These are phyloP conservation scores for Micoletzkya japonica DNA, from an alignment of 2,888 invertebrate genomes.

Conservation along the genomic window DNA sequence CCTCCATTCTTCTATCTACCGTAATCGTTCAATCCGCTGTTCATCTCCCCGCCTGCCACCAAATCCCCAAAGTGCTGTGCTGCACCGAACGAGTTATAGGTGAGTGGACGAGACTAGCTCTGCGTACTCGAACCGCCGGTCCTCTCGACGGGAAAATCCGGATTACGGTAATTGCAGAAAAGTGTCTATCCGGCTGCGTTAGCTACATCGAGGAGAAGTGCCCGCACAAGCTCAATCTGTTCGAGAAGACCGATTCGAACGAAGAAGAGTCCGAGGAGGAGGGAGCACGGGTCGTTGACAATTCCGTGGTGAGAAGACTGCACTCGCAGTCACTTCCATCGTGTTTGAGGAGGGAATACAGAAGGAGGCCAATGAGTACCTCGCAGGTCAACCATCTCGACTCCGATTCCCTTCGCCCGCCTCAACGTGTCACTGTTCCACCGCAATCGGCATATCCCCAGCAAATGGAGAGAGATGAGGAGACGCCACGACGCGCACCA, in stretches of 20 bases:
- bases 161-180: constrained; percentile 39
- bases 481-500: constrained; percentile 28
- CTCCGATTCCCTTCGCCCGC: background rate
- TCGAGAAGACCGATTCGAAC: constrained; percentile 42
- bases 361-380: background rate
- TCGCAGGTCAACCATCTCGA: constrained; percentile 1
- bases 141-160: too few relatives aligned
- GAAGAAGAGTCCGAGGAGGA: constrained; percentile 39
- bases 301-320: background rate
- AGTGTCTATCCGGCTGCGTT: constrained; percentile 60
- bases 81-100: constrained; percentile 60
- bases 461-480: constrained; percentile 21
- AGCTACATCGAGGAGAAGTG: constrained; percentile 57
- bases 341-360: background rate
- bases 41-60: constrained; percentile 53
- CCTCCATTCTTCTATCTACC: constrained; percentile 27
- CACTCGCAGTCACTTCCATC: background rate
- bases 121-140: background rate
- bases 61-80: constrained; percentile 59
- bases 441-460: background rate
- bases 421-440: background rate
- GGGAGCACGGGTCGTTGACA: background rate
- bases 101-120: constrained; percentile 22
- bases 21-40: constrained; percentile 28
- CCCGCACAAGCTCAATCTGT: constrained; percentile 56